Evolutionary conservation across 2,888 invertebrate genomes (phyloP).

Genomic region (Zelleria hepariella): DNA sequence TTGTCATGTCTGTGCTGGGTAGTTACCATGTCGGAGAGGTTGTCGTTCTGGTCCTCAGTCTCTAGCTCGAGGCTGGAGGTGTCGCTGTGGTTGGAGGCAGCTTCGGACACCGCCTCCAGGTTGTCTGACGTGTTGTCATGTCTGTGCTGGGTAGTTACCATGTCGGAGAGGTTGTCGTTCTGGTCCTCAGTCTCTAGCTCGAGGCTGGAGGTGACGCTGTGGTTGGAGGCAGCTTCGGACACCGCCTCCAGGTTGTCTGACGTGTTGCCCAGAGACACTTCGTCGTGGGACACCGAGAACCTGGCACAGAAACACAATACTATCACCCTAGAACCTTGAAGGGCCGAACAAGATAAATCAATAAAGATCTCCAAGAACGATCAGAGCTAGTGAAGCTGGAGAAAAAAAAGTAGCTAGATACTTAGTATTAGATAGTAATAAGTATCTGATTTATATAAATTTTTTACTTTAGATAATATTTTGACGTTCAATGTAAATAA

Average conservation of each 20-base stretch:
- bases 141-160: slow-evolving; percentile 77
- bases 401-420: too few relatives aligned
- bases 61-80: slow-evolving; percentile 78
- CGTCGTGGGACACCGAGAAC: slow-evolving; percentile 91
- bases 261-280: slow-evolving; percentile 91
- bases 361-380: too few relatives aligned
- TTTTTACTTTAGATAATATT: too few relatives aligned
- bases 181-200: slow-evolving; percentile 92
- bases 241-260: slow-evolving; percentile 96
- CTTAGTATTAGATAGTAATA: too few relatives aligned
- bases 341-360: too few relatives aligned
- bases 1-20: slow-evolving; percentile 83
- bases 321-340: too few relatives aligned
- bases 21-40: slow-evolving; percentile 93
- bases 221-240: slow-evolving; percentile 95
- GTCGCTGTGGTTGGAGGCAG: slow-evolving; percentile 74
- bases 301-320: too few relatives aligned
- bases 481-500: too few relatives aligned
- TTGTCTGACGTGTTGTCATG: slow-evolving; percentile 95
- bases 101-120: slow-evolving; percentile 94
- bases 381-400: too few relatives aligned
- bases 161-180: slow-evolving; percentile 95
- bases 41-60: slow-evolving; percentile 90
- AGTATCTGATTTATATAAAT: too few relatives aligned
- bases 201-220: slow-evolving; percentile 92